phyloP scores from a whole-genome alignment of 2,888 invertebrate species.

The Lasioglossum marginatum region DNA sequence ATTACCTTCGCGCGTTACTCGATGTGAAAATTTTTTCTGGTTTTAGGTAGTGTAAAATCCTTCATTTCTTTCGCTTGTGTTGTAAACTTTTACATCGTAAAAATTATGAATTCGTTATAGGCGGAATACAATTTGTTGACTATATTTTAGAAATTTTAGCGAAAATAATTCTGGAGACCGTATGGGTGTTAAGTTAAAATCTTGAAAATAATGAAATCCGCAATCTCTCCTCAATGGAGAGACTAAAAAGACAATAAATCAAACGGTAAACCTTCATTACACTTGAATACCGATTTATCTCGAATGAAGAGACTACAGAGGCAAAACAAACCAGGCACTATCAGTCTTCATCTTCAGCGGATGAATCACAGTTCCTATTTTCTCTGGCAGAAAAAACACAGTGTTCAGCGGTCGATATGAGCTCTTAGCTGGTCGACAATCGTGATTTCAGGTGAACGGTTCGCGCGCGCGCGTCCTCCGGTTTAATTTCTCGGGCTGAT shows the following conservation, averaged over 20 bases:
- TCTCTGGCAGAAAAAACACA: background rate
- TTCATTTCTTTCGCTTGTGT: background rate
- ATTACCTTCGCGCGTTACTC: background rate
- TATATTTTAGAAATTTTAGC: background rate
- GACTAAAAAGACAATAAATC: background rate
- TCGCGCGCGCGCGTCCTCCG: background rate
- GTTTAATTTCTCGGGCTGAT: background rate
- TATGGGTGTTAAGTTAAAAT: background rate
- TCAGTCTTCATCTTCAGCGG: background rate
- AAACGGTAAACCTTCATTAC: background rate
- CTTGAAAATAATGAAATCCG: background rate
- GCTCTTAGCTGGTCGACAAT: background rate
- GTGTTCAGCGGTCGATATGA: background rate
- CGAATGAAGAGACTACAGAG: background rate
- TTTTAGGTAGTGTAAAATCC: background rate
- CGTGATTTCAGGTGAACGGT: background rate
- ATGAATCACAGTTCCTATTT: background rate
- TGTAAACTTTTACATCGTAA: background rate
- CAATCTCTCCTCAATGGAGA: background rate
- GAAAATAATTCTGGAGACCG: background rate
- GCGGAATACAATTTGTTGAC: background rate
- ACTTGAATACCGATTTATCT: background rate
- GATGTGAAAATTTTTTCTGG: background rate
- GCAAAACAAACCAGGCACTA: background rate
- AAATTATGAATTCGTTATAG: background rate